phyloP scores from a whole-genome alignment of 2,888 invertebrate genomes.

The Heliconius cydno region DNA sequence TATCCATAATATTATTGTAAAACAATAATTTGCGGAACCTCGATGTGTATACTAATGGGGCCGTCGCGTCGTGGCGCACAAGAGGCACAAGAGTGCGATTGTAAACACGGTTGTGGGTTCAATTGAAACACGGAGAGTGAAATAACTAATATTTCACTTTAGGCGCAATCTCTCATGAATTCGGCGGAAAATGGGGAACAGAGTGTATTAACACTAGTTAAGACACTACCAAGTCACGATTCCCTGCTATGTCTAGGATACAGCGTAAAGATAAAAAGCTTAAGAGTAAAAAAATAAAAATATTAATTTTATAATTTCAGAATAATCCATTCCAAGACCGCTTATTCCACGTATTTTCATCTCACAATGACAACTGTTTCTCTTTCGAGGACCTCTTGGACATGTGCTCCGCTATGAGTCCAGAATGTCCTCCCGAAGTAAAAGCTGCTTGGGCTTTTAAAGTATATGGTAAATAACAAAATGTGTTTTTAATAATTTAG shows the following conservation, averaged over 20 bases:
- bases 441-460: conserved; percentile 91
- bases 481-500: conserved; percentile 2
- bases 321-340: conserved; percentile 87
- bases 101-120: neutral
- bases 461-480: conserved; percentile 85
- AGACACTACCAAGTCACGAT: no score
- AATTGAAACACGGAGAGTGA: neutral
- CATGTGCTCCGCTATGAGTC: conserved; percentile 89
- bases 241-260: neutral
- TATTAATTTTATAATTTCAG: conserved; percentile 69
- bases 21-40: no score
- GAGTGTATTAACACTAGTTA: neutral
- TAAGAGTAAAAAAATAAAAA: neutral
- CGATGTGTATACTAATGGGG: neutral
- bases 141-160: neutral
- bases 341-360: conserved; percentile 89
- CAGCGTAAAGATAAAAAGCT: neutral
- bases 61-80: neutral
- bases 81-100: no score
- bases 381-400: conserved; percentile 92
- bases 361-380: conserved; percentile 85
- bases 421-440: conserved; percentile 87
- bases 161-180: no score
- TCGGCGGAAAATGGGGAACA: neutral
- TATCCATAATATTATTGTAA: no score